Evolutionary conservation across 2,797 vertebrate genomes (phyloP).

Genomic region (Ptychadena robeensis): DNA sequence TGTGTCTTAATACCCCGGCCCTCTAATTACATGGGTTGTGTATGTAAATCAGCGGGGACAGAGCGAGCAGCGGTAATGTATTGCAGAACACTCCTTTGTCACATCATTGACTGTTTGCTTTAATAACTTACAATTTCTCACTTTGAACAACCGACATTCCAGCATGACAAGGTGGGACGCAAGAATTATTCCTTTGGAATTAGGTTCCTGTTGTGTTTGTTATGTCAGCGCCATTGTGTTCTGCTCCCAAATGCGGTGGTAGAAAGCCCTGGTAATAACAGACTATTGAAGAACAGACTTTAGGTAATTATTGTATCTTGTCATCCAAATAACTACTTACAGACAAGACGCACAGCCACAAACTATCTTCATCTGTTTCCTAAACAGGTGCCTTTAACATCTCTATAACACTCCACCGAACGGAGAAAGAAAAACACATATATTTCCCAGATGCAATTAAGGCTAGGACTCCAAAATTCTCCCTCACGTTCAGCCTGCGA

Average conservation of each 20-base stretch:
- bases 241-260: constrained; percentile 2
- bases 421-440: background rate
- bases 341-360: constrained; percentile 2
- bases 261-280: constrained; percentile 38
- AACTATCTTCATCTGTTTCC: background rate
- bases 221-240: constrained; percentile 31
- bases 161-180: background rate
- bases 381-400: constrained; percentile 8
- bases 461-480: too few relatives aligned
- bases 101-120: constrained; percentile 14
- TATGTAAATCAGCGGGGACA: constrained; percentile 1
- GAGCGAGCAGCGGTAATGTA: constrained; percentile 1
- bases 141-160: constrained; percentile 18
- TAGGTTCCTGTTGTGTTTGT: constrained; percentile 27
- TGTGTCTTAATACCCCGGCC: constrained; percentile 3
- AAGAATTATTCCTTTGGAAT: constrained; percentile 45
- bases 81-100: constrained; percentile 12
- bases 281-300: constrained; percentile 3
- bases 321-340: constrained; percentile 44
- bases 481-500: too few relatives aligned
- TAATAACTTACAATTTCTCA: constrained; percentile 44
- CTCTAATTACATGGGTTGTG: constrained; percentile 9
- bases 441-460: background rate
- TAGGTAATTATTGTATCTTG: constrained; percentile 47
- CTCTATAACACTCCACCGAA: background rate